Percentiles rank a stretch among this genome's conserved stretches.
phyloP scores from a whole-genome alignment of 2,797 vertebrate species.

The Sphenopsis melanotis region DNA sequence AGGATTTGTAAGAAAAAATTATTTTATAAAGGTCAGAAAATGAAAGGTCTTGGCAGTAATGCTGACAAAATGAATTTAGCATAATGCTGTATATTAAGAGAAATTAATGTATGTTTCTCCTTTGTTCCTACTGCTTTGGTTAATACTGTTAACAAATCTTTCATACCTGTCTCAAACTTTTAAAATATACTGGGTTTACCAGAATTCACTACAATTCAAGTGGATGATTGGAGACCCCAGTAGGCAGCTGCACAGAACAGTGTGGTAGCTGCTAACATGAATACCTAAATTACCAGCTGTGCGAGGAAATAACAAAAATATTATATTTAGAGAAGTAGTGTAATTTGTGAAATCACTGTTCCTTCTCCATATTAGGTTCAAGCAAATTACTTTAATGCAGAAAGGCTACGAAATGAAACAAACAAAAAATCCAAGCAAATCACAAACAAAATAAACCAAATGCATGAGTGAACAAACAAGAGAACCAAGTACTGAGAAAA shows the following conservation, averaged over 20 bases:
- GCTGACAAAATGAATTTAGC: background rate
- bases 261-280: background rate
- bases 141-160: background rate
- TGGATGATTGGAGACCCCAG: background rate
- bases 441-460: background rate
- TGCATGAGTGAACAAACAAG: background rate
- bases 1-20: background rate
- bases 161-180: background rate
- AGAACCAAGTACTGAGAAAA: background rate
- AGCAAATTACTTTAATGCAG: background rate
- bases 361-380: background rate
- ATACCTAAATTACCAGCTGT: background rate
- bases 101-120: background rate
- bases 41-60: background rate
- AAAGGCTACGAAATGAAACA: background rate
- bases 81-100: background rate
- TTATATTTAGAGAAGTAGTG: background rate
- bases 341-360: background rate
- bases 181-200: background rate
- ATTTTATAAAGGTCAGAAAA: background rate
- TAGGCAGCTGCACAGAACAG: background rate
- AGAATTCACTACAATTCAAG: background rate
- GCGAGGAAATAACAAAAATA: background rate
- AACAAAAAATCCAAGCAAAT: background rate
- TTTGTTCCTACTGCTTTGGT: background rate